Percentiles rank a stretch among this genome's conserved stretches.
These are phyloP conservation scores for Magallana angulata DNA, from an alignment of 1,140 invertebrate species.

Conservation along the genomic window DNA sequence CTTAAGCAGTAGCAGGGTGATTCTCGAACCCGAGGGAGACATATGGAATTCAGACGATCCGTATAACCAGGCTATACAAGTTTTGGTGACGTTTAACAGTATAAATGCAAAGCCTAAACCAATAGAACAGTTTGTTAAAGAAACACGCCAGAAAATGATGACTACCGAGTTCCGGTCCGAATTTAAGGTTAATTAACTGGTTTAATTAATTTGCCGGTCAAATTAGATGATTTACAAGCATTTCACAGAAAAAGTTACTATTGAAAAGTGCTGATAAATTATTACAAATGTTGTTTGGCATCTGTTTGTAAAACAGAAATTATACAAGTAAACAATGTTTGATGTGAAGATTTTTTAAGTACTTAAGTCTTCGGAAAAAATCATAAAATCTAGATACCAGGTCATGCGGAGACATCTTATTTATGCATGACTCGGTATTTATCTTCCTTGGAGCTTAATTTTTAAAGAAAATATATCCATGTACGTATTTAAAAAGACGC, in stretches of 20 bases:
- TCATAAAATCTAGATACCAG: neutral
- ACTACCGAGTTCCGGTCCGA: neutral
- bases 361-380: no score
- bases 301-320: no score
- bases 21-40: neutral
- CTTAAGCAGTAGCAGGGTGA: neutral
- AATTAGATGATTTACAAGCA: no score
- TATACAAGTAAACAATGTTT: no score
- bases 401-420: neutral
- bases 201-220: no score
- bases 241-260: no score
- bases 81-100: neutral
- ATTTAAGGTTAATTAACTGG: neutral
- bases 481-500: neutral
- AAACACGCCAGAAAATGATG: constrained; percentile 10
- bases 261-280: no score
- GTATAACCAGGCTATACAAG: neutral
- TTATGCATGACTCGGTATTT: neutral
- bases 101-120: neutral
- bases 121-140: constrained; percentile 11
- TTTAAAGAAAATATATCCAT: neutral
- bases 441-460: neutral
- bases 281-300: no score
- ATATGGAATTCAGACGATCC: neutral
- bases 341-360: no score